A percentile compares a stretch with the other conserved stretches of the same genome.
phyloP scores from a whole-genome alignment of 2,797 vertebrate species.

The Lates japonicus region DNA sequence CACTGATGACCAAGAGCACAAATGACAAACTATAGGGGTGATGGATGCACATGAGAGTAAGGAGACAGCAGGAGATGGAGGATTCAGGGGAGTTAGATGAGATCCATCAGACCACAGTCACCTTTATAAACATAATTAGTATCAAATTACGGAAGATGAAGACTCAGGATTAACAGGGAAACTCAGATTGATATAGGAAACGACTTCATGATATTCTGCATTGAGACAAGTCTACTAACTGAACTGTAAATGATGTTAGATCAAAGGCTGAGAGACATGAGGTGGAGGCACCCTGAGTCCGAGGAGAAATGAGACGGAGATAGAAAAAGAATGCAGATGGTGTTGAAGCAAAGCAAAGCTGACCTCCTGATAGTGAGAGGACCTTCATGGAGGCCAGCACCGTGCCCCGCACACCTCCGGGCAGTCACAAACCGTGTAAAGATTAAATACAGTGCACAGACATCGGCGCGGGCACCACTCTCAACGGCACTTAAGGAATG shows the following conservation, averaged over 20 bases:
- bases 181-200: background rate
- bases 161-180: background rate
- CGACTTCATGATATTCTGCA: too few species aligned
- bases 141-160: background rate
- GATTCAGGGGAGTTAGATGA: slow-evolving; percentile 18
- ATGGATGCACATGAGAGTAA: background rate
- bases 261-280: background rate
- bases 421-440: slow-evolving; percentile 41
- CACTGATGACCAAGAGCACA: too few species aligned
- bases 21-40: slow-evolving; percentile 11
- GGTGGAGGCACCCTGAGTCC: background rate
- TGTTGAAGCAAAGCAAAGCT: slow-evolving; percentile 28
- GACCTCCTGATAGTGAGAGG: slow-evolving; percentile 76
- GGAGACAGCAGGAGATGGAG: background rate
- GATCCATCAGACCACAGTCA: background rate
- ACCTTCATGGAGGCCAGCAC: slow-evolving; percentile 71
- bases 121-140: background rate
- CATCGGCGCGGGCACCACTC: slow-evolving; percentile 55
- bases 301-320: slow-evolving; percentile 43
- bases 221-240: too few species aligned
- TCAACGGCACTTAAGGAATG: slow-evolving; percentile 48
- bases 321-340: slow-evolving; percentile 58
- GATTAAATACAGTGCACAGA: slow-evolving; percentile 59
- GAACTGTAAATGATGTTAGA: too few species aligned
- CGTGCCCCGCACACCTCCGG: slow-evolving; percentile 59